These are phyloP conservation scores for Potamarius usumacintae DNA, from an alignment of 2,113 vertebrate species.

Conservation along the genomic window DNA sequence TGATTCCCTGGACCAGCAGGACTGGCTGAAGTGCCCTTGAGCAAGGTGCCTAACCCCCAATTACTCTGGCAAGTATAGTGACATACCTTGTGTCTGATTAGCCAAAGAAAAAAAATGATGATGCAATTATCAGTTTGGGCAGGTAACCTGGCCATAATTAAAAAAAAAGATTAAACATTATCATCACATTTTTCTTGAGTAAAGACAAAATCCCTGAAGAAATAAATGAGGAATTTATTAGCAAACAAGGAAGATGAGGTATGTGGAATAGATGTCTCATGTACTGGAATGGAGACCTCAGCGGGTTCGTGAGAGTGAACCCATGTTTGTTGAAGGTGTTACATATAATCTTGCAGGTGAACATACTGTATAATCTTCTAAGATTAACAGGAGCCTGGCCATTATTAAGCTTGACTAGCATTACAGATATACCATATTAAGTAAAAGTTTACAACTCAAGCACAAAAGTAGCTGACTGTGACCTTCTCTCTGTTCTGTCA, in stretches of 20 bases:
- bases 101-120: no score
- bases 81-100: no score
- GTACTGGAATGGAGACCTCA: neutral
- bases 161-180: constrained; percentile 48
- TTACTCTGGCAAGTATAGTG: no score
- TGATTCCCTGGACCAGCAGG: no score
- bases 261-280: neutral
- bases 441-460: constrained; percentile 1
- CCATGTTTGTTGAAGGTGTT: constrained; percentile 52
- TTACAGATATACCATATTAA: constrained; percentile 11
- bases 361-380: neutral
- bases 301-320: constrained; percentile 42
- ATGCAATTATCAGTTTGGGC: no score
- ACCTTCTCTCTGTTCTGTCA: constrained; percentile 52
- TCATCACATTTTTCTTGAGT: constrained; percentile 58
- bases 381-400: constrained; percentile 35
- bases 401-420: constrained; percentile 47
- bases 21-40: no score
- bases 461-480: constrained; percentile 24
- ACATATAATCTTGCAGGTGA: neutral
- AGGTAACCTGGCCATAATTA: no score
- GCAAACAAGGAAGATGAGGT: neutral
- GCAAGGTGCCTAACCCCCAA: no score
- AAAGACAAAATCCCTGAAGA: neutral
- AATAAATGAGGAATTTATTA: neutral